Conservation (phyloP, 2,797 vertebrate species). For the Falco novaeseelandiae region DNA sequence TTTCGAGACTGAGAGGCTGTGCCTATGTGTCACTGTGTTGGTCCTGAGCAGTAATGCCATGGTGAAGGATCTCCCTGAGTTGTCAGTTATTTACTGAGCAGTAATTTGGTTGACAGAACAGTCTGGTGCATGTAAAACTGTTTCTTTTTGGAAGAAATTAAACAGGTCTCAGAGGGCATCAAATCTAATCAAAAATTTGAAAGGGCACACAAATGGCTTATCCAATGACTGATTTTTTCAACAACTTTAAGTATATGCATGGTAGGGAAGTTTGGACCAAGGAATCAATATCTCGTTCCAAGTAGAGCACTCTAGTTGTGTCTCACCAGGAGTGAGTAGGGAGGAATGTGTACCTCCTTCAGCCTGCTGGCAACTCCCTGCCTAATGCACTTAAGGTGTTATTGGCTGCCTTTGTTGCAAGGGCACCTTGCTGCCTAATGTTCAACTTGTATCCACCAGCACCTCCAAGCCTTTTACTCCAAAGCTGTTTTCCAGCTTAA, state of each 20-base stretch:
- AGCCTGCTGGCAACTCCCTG: neutral
- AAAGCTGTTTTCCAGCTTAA: too few species aligned
- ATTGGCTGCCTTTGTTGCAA: neutral
- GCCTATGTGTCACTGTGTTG: neutral
- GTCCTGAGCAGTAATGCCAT: neutral
- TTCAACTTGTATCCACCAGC: too few species aligned
- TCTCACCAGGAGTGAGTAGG: neutral
- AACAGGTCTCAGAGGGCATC: neutral
- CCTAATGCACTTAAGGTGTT: neutral
- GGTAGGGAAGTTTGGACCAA: neutral
- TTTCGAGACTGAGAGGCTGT: neutral
- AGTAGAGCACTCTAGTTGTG: neutral
- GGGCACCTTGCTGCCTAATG: too few species aligned
- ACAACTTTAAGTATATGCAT: neutral
- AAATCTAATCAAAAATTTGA: neutral
- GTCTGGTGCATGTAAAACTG: neutral
- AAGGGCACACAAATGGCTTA: neutral
- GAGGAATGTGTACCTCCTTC: neutral
- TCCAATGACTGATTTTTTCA: neutral
- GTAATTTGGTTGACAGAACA: neutral
- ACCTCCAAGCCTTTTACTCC: too few species aligned
- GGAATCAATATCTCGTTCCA: neutral
- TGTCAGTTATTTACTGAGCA: neutral
- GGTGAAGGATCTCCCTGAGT: neutral
- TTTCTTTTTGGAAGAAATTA: neutral